Evolutionary conservation across 2,113 vertebrate species (phyloP), one percentile per base, ranked within the genome.

Genomic region (Anoura caudifer): DNA sequence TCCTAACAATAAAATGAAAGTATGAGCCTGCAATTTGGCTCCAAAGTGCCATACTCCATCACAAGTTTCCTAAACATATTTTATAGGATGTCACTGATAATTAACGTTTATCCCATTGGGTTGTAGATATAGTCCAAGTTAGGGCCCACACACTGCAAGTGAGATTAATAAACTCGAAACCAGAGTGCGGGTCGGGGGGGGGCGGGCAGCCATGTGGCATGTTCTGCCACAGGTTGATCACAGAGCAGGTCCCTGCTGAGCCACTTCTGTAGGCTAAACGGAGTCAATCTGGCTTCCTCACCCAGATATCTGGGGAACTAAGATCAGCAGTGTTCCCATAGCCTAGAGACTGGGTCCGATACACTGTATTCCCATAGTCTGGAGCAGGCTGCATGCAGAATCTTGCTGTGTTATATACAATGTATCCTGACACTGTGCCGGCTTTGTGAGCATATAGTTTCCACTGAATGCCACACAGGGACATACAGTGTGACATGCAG

Each of bases 161-260:
- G 61, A 94, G 9, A 67, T 47, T n/a, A 17, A 47, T 43, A 90
- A 54, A 54, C 33, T 31, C 6, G 41, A 77, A 80, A 73, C n/a
- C 50, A 12, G 14, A 33, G 50, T 20, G n/a, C 3, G 0, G 41
- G 28, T 0, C 0, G 0, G 17, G 4, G 31, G 47, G 2, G 13
- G 7, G 45, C 7, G 50, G 16, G 59, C 28, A 19, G 28, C 8
- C 77, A 47, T 36, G 22, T 38, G 24, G 33, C 24, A 6, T 12
- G 1, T 2, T 20, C 56, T 20, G 26, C 20, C 41, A 5, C 36
- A 8, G 10, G 33, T 10, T 52, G 65, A 41, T 4, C 33, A 12
- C 91, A 73, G 59, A 77, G n/a, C 24, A 33, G 36, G 38, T 17
- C 56, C 36, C 17, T 36, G 20, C 54, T 12, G 12, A 86, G n/a